Base-by-base conservation (phyloP, 1,140 invertebrate genomes). In the Idris sp. region DNA sequence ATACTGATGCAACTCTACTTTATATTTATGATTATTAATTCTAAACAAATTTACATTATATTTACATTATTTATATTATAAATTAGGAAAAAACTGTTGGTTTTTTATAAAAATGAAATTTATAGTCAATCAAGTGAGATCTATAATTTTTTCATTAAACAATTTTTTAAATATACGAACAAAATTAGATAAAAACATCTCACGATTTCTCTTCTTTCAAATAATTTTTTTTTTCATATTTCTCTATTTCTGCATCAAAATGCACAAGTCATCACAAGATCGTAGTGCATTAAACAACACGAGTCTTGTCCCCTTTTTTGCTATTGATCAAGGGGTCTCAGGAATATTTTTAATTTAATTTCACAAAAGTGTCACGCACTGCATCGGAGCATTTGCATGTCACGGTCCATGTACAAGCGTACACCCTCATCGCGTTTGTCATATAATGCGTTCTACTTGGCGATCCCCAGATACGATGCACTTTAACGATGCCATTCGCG, bases 331-430 rank as follows among this genome's bases (percentile, higher is more conserved):
- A 54, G 44, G 61, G 46, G 46, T 65, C 54, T 46, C 46, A 19
- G 71, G 61, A 67, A 53, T 49, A 64, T 72, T 62, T 75, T 62
- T 51, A 69, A 68, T 67, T 77, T 36, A 67, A 67, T 74, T 62
- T 65, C 44, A 77, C 49, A 61, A 74, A 74, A 61, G 71, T 56
- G 75, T 81, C 51, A 75, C 67, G 78, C 79, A 79, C 68, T n/a
- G 74, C 76, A 77, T 71, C 74, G 43, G 69, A 76, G 77, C 79
- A 82, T 75, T 74, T 81, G 81, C 79, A 82, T 82, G 81, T 65
- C 73, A 73, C 78, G 59, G 36, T 48, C 49, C 61, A 61, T 48
- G 62, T 67, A 54, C 41, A 54, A 54, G 53, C 53, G 38, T 59
- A 65, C 44, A 58, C 49, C 31, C 41, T n/a, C 22, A 30, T 14